These are phyloP conservation scores for Delia radicum DNA, from an alignment of 1,140 invertebrate genomes.

Conservation along the genomic window DNA sequence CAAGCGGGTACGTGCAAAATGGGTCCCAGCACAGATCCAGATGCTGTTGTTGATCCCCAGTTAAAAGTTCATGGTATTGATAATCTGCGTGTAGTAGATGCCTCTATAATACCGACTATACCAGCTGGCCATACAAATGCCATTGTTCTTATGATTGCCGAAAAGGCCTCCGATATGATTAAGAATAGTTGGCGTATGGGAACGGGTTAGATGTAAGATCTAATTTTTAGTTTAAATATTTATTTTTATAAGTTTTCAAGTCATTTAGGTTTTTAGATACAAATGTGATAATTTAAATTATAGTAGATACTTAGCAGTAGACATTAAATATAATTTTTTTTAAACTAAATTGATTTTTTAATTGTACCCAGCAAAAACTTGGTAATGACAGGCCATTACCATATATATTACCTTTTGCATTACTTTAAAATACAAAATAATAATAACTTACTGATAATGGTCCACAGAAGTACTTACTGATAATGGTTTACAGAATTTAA, in stretches of 20 bases:
- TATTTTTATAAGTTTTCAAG: not conserved
- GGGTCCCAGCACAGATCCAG: conserved; percentile 67
- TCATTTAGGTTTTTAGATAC: not conserved
- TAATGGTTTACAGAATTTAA: too few species aligned
- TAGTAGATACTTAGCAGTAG: too few species aligned
- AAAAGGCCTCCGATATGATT: conserved; percentile 65
- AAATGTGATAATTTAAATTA: not conserved
- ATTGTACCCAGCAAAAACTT: too few species aligned
- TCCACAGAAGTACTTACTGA: too few species aligned
- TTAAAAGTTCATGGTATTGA: conserved; percentile 70
- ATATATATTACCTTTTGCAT: too few species aligned
- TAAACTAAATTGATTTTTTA: too few species aligned
- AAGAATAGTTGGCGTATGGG: conserved; percentile 59
- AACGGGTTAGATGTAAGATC: not conserved
- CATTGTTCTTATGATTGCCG: conserved; percentile 66
- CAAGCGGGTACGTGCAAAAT: conserved; percentile 77
- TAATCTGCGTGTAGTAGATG: conserved; percentile 70
- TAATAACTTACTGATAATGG: too few species aligned
- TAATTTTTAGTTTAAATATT: not conserved
- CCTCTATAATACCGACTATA: conserved; percentile 70
- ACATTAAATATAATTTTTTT: too few species aligned
- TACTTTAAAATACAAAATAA: too few species aligned
- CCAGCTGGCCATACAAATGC: conserved; percentile 65
- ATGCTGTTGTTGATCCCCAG: conserved; percentile 74
- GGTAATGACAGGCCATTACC: too few species aligned